Evolutionary conservation across 2,888 invertebrate genomes (phyloP).

Genomic region (Lithophane semibrunnea): DNA sequence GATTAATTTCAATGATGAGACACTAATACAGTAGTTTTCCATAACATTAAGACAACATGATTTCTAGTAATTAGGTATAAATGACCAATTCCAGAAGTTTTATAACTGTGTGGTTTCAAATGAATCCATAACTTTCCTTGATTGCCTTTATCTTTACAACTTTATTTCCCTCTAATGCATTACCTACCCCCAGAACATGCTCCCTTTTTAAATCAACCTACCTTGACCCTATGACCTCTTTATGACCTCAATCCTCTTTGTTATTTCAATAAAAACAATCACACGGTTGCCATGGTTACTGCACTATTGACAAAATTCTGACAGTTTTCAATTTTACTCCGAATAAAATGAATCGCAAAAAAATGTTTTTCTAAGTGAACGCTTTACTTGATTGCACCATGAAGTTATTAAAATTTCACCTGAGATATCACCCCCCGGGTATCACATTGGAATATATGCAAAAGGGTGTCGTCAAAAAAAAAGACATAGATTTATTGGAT

Average conservation of each 20-base stretch:
- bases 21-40: neutral
- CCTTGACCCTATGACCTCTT: constrained; percentile 52
- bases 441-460: constrained; percentile 92
- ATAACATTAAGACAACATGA: neutral
- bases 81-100: neutral
- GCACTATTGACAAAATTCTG: constrained; percentile 81
- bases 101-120: neutral
- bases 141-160: neutral
- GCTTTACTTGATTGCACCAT: constrained; percentile 78
- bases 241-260: constrained; percentile 48
- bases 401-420: constrained; percentile 92
- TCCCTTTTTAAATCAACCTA: neutral
- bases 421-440: constrained; percentile 94
- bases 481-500: constrained; percentile 92
- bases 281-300: constrained; percentile 76
- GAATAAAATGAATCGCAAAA: constrained; percentile 61
- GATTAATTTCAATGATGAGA: neutral
- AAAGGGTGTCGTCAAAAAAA: constrained; percentile 89
- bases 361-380: constrained; percentile 54
- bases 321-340: constrained; percentile 70
- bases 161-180: neutral
- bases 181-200: neutral
- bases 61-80: neutral
- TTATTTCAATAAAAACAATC: constrained; percentile 55
- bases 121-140: neutral